Conservation (phyloP, 2,797 vertebrate species). For the Cryptoprocta ferox region DNA sequence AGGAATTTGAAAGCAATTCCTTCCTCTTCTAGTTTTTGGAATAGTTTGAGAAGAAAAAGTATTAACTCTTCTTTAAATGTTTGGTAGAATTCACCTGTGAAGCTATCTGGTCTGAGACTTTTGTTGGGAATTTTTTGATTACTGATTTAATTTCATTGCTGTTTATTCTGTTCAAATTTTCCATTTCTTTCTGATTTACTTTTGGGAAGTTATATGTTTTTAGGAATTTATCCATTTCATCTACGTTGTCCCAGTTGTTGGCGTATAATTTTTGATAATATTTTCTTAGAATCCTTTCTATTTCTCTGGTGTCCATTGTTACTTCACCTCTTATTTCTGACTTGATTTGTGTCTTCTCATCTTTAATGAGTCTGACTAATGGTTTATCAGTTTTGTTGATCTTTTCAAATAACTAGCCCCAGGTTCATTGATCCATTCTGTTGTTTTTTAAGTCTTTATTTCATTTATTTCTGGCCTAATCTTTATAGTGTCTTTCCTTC, state of each 20-base stretch:
- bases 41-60: background rate
- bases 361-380: background rate
- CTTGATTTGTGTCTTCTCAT: background rate
- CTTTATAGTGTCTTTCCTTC: background rate
- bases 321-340: background rate
- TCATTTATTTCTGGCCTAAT: background rate
- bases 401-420: background rate
- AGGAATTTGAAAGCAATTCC: background rate
- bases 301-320: background rate
- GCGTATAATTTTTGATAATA: background rate
- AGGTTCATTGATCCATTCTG: background rate
- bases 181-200: background rate
- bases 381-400: background rate
- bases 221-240: background rate
- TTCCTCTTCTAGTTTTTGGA: background rate
- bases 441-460: background rate
- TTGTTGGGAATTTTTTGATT: background rate
- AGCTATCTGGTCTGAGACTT: background rate
- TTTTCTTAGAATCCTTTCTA: background rate
- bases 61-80: background rate
- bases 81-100: background rate
- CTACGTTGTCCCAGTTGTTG: background rate
- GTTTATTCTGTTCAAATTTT: background rate
- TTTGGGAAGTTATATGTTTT: background rate
- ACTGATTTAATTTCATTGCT: background rate